These are phyloP conservation scores for Gracilinanus agilis DNA, from an alignment of 2,113 vertebrate genomes.

Conservation along the genomic window DNA sequence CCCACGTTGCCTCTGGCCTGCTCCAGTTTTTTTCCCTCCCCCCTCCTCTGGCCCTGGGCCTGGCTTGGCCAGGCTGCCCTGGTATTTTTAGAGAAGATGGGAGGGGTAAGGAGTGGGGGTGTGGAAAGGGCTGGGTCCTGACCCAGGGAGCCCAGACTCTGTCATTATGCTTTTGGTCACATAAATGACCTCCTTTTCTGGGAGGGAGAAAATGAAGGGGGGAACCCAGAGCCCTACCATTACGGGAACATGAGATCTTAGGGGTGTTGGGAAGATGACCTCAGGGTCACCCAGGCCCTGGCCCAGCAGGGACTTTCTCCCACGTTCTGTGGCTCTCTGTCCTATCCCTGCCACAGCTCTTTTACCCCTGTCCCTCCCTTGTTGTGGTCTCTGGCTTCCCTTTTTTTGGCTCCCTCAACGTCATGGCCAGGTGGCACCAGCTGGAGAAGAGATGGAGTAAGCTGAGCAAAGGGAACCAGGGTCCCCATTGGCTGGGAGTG, in stretches of 20 bases:
- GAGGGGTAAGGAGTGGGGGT: not conserved
- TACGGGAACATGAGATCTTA: conserved; percentile 41
- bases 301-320: not conserved
- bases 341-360: not conserved
- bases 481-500: not conserved
- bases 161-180: conserved; percentile 68
- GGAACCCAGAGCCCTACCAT: conserved; percentile 45
- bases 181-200: conserved; percentile 58
- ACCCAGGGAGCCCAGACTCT: not conserved
- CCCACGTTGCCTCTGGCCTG: not conserved
- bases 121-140: not conserved
- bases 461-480: not conserved
- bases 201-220: conserved; percentile 37
- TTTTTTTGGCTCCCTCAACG: not conserved
- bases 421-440: not conserved
- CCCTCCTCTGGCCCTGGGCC: conserved; percentile 33
- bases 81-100: conserved; percentile 62
- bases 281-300: conserved; percentile 14
- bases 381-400: not conserved
- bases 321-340: not conserved
- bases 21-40: not conserved
- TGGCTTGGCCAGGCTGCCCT: not conserved
- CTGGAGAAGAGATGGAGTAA: not conserved
- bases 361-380: not conserved
- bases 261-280: not conserved